phyloP scores from a whole-genome alignment of 2,888 invertebrate genomes.

The Pterostichus niger region DNA sequence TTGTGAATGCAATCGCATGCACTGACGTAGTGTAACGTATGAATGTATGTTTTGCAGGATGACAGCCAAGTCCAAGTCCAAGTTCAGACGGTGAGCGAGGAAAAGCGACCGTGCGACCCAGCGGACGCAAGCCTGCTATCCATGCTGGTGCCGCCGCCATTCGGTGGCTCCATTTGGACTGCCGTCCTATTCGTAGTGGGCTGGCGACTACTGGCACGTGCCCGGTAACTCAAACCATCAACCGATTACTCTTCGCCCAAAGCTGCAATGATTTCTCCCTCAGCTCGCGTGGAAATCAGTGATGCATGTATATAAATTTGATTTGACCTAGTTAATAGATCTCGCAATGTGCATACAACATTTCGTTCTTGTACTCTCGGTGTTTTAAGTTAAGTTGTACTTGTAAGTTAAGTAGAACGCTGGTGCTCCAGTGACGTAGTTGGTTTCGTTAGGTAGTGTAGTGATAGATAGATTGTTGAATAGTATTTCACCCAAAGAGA shows the following conservation, averaged over 20 bases:
- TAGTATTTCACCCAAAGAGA: conserved; percentile 74
- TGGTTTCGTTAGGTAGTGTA: conserved; percentile 43
- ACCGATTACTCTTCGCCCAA: conserved; percentile 73
- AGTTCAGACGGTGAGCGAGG: conserved; percentile 47
- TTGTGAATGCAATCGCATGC: neutral
- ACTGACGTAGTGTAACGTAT: conserved; percentile 28
- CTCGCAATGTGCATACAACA: conserved; percentile 15
- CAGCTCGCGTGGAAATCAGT: conserved; percentile 54
- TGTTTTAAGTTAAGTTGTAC: conserved; percentile 38
- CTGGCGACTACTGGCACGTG: conserved; percentile 81
- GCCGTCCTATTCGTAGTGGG: conserved; percentile 83
- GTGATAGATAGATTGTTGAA: conserved; percentile 50
- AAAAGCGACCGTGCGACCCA: conserved; percentile 67
- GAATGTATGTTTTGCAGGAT: conserved; percentile 68
- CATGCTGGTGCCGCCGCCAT: conserved; percentile 80
- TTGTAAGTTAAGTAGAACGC: conserved; percentile 26
- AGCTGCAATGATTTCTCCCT: conserved; percentile 74
- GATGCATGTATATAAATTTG: conserved; percentile 37
- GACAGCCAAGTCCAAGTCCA: conserved; percentile 46
- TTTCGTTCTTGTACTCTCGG: conserved; percentile 39
- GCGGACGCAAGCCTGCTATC: conserved; percentile 78
- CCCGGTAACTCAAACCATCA: conserved; percentile 78
- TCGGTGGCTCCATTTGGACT: conserved; percentile 81
- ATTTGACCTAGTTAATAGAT: conserved; percentile 33
- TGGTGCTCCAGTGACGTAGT: conserved; percentile 33